Evolutionary conservation across 1,140 invertebrate genomes (phyloP), one percentile per base, ranked within the genome.

Genomic region (Atopsyche davidsoni): DNA sequence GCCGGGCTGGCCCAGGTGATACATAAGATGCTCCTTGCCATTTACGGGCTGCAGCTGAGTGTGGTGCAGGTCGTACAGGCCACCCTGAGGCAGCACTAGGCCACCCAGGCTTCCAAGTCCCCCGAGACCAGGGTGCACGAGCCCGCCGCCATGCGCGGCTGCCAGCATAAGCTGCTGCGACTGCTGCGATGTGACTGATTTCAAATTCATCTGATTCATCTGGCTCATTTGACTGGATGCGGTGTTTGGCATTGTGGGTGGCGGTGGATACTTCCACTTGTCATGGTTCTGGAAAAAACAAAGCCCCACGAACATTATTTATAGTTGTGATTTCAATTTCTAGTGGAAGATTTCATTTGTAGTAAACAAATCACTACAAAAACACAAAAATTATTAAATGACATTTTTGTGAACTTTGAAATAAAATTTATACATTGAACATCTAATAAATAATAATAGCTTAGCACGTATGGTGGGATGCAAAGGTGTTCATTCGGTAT

Each of bases 211-310:
- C 39, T 68, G 69, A 24, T 43, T 46, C 48, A 58, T 55, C 47
- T 58, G 57, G 57, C 64, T 68, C 62, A 75, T 65, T 40, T 58
- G 54, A 36, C 67, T 59, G 43, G 57, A 32, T 11, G 59, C 55
- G 59, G 70, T 70, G 55, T 70, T 65, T 61, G 64, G 68, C 62
- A 72, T 72, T 46, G 64, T 62, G 21, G 72, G 69, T 47, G 69
- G 62, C 31, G 64, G 61, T 48, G 75, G 64, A 69, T 78, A 82
- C 64, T 82, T 83, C 82, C 81, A 85, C 70, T 83, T 83, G 65
- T 83, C 81, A 67, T 80, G 79, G 69, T 79, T 83, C 80, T 84
- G 69, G 57, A 79, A 79, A 59, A 49, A 62, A 61, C 52, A 57
- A 62, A 55, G 60, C 46, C 48, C 23, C 23, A 44, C 36, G 49